Percentiles rank a stretch among this genome's conserved stretches.
These are phyloP conservation scores for Nyleta sp. DNA, from an alignment of 2,888 invertebrate species.

Conservation along the genomic window DNA sequence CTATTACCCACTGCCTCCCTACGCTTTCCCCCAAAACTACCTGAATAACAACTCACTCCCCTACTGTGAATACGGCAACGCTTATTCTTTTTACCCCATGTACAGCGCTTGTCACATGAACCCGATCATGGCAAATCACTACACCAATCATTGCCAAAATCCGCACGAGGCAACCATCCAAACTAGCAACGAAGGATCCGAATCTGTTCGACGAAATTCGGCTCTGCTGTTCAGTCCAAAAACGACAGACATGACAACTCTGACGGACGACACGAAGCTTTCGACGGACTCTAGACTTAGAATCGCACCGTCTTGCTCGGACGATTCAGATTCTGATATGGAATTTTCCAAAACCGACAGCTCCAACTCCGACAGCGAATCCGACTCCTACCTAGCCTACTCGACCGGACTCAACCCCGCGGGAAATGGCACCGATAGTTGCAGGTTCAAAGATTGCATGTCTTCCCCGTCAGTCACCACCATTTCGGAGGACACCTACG, in stretches of 20 bases:
- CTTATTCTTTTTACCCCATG: conserved; percentile 69
- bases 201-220: conserved; percentile 35
- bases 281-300: conserved; percentile 27
- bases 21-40: conserved; percentile 46
- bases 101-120: conserved; percentile 49
- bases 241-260: conserved; percentile 37
- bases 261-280: conserved; percentile 35
- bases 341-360: conserved; percentile 48
- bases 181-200: neutral
- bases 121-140: too few relatives aligned
- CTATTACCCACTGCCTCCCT: conserved; percentile 69
- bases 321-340: conserved; percentile 30
- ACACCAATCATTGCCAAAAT: neutral
- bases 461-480: conserved; percentile 57
- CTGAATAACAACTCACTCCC: conserved; percentile 60
- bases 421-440: conserved; percentile 61
- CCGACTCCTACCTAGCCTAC: conserved; percentile 77
- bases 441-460: conserved; percentile 61
- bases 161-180: neutral
- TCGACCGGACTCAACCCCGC: conserved; percentile 73
- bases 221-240: conserved; percentile 46
- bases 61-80: conserved; percentile 63
- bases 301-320: conserved; percentile 34
- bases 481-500: conserved; percentile 63
- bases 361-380: conserved; percentile 68